A percentile compares a stretch with the other conserved stretches of the same genome.
phyloP scores from a whole-genome alignment of 2,113 vertebrate genomes.

The Otolemur garnettii region DNA sequence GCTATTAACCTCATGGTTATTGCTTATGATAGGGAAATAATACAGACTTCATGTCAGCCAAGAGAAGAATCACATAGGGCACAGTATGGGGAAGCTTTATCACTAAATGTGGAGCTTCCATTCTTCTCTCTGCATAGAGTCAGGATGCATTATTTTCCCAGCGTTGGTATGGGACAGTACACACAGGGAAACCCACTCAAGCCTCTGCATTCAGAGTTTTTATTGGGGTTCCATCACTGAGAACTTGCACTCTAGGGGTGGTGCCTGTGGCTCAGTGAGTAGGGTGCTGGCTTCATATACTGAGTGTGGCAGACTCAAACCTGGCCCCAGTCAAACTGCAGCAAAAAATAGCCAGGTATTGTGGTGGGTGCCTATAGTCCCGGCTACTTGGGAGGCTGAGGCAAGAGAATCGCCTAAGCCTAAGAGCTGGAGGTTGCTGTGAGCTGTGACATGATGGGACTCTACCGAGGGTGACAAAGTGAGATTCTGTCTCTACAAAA shows the following conservation, averaged over 20 bases:
- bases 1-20: neutral
- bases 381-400: no score
- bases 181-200: neutral
- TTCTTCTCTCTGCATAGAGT: neutral
- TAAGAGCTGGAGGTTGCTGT: no score
- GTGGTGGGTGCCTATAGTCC: no score
- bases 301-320: no score
- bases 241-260: neutral
- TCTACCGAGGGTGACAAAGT: no score
- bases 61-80: neutral
- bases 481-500: no score
- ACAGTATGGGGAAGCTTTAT: neutral
- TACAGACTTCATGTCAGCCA: neutral
- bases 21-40: neutral
- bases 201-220: neutral
- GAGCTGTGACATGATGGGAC: no score
- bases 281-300: no score
- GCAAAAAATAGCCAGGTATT: no score
- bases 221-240: neutral
- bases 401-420: no score
- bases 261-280: no score
- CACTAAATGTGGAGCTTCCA: neutral
- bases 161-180: neutral
- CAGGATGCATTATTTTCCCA: neutral
- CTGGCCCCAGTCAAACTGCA: no score